A percentile compares a stretch with the other conserved stretches of the same genome.
These are phyloP conservation scores for Platyura marginata DNA, from an alignment of 1,140 invertebrate genomes.

Conservation along the genomic window DNA sequence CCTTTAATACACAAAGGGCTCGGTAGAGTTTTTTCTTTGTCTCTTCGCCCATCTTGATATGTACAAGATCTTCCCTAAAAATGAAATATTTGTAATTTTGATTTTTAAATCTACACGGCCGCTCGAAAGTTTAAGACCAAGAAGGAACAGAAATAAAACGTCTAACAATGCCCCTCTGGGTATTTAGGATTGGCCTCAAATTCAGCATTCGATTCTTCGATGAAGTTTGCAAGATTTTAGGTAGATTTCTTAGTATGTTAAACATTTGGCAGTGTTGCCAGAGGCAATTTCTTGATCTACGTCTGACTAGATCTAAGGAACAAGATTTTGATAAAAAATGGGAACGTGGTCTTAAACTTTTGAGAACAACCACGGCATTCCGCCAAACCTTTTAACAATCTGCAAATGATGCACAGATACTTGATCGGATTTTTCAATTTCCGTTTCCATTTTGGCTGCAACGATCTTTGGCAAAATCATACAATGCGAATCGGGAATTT, in stretches of 20 bases:
- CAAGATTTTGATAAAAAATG: no score
- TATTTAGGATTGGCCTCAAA: no score
- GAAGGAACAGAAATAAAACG: no score
- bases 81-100: slow-evolving; percentile 7
- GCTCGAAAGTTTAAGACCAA: no score
- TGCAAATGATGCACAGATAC: slow-evolving; percentile 47
- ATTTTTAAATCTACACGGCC: slow-evolving; percentile 3
- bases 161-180: no score
- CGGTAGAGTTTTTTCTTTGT: slow-evolving; percentile 68
- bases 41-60: slow-evolving; percentile 74
- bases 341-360: no score
- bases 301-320: no score
- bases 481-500: slow-evolving; percentile 49
- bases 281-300: no score
- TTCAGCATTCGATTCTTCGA: no score
- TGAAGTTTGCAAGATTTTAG: no score
- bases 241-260: no score
- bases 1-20: slow-evolving; percentile 44
- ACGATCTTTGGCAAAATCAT: slow-evolving; percentile 27
- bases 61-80: slow-evolving; percentile 42
- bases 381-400: slow-evolving; percentile 33
- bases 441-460: slow-evolving; percentile 28
- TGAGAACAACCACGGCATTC: background rate
- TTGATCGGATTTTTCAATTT: slow-evolving; percentile 38
- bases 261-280: no score